These are phyloP conservation scores for Blastobasis lacticolella DNA, from an alignment of 2,888 invertebrate species.

Conservation along the genomic window DNA sequence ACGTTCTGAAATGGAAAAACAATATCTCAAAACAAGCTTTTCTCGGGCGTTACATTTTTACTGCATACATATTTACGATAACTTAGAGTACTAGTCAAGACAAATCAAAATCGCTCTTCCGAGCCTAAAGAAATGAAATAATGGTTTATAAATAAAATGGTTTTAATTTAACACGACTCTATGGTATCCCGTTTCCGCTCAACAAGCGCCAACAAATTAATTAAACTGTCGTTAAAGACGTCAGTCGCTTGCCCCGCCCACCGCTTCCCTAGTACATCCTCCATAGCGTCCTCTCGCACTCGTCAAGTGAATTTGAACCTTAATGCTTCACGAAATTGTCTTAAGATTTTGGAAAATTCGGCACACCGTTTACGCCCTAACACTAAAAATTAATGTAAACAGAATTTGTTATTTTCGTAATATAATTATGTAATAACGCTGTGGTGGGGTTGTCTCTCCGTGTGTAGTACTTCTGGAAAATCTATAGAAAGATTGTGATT, in stretches of 20 bases:
- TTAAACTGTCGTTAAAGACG: constrained; percentile 62
- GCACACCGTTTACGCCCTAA: constrained; percentile 55
- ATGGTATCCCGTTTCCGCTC: constrained; percentile 44
- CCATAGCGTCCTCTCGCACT: constrained; percentile 21
- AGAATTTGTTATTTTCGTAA: constrained; percentile 56
- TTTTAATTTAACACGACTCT: constrained; percentile 26
- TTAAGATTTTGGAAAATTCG: constrained; percentile 52
- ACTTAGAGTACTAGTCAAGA: too few relatives aligned
- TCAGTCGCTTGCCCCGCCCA: constrained; percentile 53
- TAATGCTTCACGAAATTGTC: constrained; percentile 36
- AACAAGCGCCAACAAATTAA: constrained; percentile 69
- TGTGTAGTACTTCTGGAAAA: too few relatives aligned
- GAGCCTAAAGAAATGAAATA: too few relatives aligned
- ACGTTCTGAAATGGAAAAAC: too few relatives aligned
- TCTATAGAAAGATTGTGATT: too few relatives aligned
- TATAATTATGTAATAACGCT: constrained; percentile 29
- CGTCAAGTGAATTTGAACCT: constrained; percentile 37
- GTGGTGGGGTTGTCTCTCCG: too few relatives aligned
- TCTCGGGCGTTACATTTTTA: too few relatives aligned
- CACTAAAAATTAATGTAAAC: constrained; percentile 64
- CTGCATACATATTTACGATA: too few relatives aligned
- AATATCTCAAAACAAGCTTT: too few relatives aligned
- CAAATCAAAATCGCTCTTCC: too few relatives aligned
- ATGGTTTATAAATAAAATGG: too few relatives aligned
- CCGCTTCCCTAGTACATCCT: constrained; percentile 37